These are phyloP conservation scores for Pachliopta kotzebuea DNA, from an alignment of 2,888 invertebrate species.

Conservation along the genomic window DNA sequence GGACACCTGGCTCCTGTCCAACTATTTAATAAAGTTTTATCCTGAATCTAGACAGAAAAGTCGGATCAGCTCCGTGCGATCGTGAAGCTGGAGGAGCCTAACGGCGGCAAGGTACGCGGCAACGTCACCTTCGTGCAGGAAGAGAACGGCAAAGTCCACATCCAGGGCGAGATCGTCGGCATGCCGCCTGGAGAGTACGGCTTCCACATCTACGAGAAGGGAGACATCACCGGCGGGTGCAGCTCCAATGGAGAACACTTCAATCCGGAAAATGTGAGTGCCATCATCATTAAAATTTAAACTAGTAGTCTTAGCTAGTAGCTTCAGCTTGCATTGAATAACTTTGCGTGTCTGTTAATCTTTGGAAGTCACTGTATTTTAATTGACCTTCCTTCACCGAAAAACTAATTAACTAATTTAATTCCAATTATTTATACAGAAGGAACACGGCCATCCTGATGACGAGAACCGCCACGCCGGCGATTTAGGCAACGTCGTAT, in stretches of 20 bases:
- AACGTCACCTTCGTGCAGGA: slow-evolving; percentile 78
- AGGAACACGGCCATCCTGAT: slow-evolving; percentile 86
- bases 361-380: too few relatives aligned
- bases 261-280: slow-evolving; percentile 87
- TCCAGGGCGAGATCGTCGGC: slow-evolving; percentile 81
- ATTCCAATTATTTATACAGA: slow-evolving; percentile 79
- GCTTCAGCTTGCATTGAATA: too few relatives aligned
- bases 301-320: too few relatives aligned
- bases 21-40: too few relatives aligned
- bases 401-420: too few relatives aligned
- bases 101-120: slow-evolving; percentile 48
- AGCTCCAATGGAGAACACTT: slow-evolving; percentile 86
- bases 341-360: too few relatives aligned
- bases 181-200: slow-evolving; percentile 84
- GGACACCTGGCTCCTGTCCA: too few relatives aligned
- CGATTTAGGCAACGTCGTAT: slow-evolving; percentile 90
- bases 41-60: slow-evolving; percentile 11
- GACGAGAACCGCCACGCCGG: slow-evolving; percentile 89
- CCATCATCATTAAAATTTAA: background rate
- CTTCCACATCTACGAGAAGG: slow-evolving; percentile 89
- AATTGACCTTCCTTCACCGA: too few relatives aligned
- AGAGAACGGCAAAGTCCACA: slow-evolving; percentile 77
- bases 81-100: slow-evolving; percentile 43
- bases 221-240: slow-evolving; percentile 85
- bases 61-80: slow-evolving; percentile 43